Percentiles rank a stretch among this genome's conserved stretches.
Evolutionary conservation across 2,888 invertebrate species (phyloP).

Genomic region (Orchesellides sinensis): DNA sequence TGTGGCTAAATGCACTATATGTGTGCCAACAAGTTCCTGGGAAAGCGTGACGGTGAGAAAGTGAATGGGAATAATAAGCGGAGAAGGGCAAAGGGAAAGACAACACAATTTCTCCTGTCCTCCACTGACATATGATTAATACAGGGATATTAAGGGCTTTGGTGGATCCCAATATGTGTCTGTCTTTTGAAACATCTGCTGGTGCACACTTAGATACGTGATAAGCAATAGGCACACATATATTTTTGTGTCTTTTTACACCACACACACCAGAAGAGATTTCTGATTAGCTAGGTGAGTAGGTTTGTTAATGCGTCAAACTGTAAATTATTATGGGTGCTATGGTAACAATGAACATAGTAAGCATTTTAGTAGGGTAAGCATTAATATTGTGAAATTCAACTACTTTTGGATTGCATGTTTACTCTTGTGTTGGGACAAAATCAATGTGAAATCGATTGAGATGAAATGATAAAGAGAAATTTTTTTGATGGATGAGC

Average conservation of each 20-base stretch:
- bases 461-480: not conserved
- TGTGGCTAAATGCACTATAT: not conserved
- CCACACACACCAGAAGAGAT: no score
- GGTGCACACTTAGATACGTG: no score
- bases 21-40: not conserved
- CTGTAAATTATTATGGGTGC: no score
- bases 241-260: no score
- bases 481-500: no score
- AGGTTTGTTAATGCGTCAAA: no score
- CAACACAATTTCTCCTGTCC: not conserved
- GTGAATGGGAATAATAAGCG: not conserved
- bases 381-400: no score
- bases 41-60: not conserved
- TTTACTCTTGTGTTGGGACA: conserved; percentile 1
- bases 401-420: no score
- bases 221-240: no score
- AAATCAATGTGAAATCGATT: conserved; percentile 62
- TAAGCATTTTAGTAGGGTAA: no score
- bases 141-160: conserved; percentile 38
- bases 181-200: conserved; percentile 43
- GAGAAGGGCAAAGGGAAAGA: not conserved
- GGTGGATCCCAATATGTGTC: conserved; percentile 25
- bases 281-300: no score
- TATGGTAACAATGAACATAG: no score
- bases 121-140: conserved; percentile 50